Evolutionary conservation across 2,888 invertebrate genomes (phyloP), one percentile per base, ranked within the genome.

Genomic region (Selenia dentaria): DNA sequence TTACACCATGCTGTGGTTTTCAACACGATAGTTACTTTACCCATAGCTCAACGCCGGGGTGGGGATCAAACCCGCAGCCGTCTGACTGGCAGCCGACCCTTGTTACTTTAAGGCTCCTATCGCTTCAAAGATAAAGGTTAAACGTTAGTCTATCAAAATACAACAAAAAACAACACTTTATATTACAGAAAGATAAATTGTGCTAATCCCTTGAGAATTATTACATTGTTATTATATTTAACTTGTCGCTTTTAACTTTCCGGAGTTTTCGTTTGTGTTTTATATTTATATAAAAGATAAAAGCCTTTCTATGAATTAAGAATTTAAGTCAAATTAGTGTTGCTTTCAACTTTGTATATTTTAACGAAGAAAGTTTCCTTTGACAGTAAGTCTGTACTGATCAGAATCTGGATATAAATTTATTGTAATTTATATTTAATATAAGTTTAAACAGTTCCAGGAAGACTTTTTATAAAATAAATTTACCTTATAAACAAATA

Each of bases 291-390:
- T 36, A 9, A 31, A 31, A 14, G 33, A 11, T 6, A 22, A 8
- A n/a, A 18, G 18, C 6, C 22, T 10, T 34, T 40, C 33, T 24
- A 3, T 1, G 9, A 35, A 18, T 35, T 8, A 13, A 24, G 9
- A 29, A 16, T 29, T 25, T 27, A 12, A 40, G 33, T 35, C 12
- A 11, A 34, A 18, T 33, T 26, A 31, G 24, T 31, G n/a, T 29
- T 9, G 9, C 9, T 29, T 22, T 22, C 22, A 29, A 3, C 24
- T 32, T 3, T 2, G 29, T n/a, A 22, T 10, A 10, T 31, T 27
- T 34, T 27, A 28, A 18, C 26, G 20, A 38, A 34, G 22, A 34
- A 45, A 45, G 9, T 38, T 44, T 34, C 6, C 24, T 44, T 33
- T 27, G 37, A 28, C 14, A 8, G 12, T 31, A 31, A 31, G 8